These are phyloP conservation scores for Ectemnius continuus DNA, from an alignment of 2,888 invertebrate species.

Conservation along the genomic window DNA sequence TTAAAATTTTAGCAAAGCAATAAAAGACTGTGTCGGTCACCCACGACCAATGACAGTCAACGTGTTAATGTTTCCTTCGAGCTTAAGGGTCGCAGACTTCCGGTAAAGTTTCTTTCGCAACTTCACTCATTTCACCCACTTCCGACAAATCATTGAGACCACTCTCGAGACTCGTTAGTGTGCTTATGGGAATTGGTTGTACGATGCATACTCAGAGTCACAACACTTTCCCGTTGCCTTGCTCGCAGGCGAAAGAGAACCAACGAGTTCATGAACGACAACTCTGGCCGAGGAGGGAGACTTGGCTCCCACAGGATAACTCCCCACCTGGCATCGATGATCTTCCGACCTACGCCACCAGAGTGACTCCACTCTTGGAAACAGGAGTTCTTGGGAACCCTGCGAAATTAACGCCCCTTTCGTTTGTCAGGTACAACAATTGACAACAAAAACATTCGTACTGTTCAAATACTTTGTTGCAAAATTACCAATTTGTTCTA, in stretches of 20 bases:
- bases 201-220: no score
- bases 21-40: neutral
- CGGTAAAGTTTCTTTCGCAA: neutral
- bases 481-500: neutral
- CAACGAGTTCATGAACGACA: conserved; percentile 12
- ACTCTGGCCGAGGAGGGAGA: conserved; percentile 14
- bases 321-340: conserved; percentile 3
- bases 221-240: no score
- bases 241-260: neutral
- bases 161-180: neutral
- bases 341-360: conserved; percentile 1
- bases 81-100: no score
- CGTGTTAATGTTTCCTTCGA: no score
- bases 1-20: neutral
- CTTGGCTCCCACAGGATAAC: neutral
- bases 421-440: conserved; percentile 14
- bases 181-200: neutral
- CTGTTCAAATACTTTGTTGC: neutral
- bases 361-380: neutral
- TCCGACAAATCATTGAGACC: neutral
- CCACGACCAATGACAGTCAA: no score
- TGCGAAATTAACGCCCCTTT: conserved; percentile 6
- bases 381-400: conserved; percentile 9
- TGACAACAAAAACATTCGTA: no score
- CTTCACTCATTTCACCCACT: neutral